These are phyloP conservation scores for Miniopterus natalensis DNA, from an alignment of 2,113 vertebrate genomes.

Conservation along the genomic window DNA sequence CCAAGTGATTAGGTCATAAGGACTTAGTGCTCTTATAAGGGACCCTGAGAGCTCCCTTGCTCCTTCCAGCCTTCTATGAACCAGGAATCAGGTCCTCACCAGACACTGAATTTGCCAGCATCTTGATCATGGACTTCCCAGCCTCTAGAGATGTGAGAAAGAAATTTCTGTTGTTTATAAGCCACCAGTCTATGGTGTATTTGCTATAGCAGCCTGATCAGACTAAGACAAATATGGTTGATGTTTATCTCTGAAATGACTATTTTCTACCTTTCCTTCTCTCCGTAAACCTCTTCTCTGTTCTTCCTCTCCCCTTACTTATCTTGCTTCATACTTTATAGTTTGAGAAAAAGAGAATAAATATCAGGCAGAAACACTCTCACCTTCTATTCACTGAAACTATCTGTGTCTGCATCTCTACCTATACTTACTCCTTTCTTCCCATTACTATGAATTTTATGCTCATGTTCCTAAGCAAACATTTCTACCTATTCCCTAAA, in stretches of 20 bases:
- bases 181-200: no score
- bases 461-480: background rate
- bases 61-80: background rate
- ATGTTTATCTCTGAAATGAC: background rate
- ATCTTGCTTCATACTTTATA: background rate
- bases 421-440: background rate
- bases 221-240: background rate
- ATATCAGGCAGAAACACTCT: background rate
- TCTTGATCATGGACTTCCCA: no score
- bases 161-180: no score
- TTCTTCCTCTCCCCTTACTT: background rate
- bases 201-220: background rate
- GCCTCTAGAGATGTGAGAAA: no score
- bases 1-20: background rate
- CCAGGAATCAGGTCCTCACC: no score
- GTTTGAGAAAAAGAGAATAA: background rate
- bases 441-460: background rate
- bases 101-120: no score
- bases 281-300: background rate
- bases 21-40: background rate
- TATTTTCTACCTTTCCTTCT: background rate
- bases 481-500: background rate
- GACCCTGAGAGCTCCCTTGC: background rate
- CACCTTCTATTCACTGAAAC: background rate
- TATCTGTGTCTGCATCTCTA: background rate